A percentile compares a stretch with the other conserved stretches of the same genome.
Evolutionary conservation across 2,113 vertebrate genomes (phyloP).

Genomic region (Dromaius novaehollandiae): DNA sequence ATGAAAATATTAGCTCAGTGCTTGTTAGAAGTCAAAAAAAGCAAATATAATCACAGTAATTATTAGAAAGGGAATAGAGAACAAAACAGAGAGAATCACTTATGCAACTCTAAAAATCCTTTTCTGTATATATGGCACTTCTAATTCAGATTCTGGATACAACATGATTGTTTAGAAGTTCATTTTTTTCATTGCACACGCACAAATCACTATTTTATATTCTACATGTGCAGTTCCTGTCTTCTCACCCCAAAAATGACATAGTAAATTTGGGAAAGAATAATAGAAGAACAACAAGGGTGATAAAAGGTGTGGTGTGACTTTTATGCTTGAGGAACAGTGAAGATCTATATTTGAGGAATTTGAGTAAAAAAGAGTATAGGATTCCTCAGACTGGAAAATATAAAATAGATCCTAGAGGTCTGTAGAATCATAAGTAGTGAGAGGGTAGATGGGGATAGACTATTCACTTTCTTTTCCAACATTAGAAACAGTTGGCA

Average conservation of each 20-base stretch:
- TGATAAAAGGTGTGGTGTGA: not conserved
- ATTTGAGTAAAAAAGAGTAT: not conserved
- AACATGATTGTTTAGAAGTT: not conserved
- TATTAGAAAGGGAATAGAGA: not conserved
- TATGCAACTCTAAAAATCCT: not conserved
- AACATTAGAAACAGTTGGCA: not conserved
- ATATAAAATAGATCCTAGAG: accelerated
- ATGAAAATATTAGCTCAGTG: not conserved
- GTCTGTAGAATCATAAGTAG: not conserved
- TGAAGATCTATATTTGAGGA: not conserved
- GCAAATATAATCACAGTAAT: not conserved
- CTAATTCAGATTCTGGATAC: not conserved
- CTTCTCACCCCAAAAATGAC: not conserved
- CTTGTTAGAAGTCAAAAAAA: not conserved
- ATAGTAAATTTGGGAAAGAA: not conserved
- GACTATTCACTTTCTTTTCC: not conserved
- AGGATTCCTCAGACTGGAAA: not conserved
- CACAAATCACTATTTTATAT: not conserved
- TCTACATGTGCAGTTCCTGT: not conserved
- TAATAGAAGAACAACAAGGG: not conserved
- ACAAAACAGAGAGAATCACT: not conserved
- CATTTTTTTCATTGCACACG: not conserved
- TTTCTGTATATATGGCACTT: not conserved
- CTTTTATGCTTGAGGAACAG: not conserved
- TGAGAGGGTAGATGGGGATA: not conserved